phyloP scores from a whole-genome alignment of 2,113 vertebrate genomes.

The Callipepla californica region DNA sequence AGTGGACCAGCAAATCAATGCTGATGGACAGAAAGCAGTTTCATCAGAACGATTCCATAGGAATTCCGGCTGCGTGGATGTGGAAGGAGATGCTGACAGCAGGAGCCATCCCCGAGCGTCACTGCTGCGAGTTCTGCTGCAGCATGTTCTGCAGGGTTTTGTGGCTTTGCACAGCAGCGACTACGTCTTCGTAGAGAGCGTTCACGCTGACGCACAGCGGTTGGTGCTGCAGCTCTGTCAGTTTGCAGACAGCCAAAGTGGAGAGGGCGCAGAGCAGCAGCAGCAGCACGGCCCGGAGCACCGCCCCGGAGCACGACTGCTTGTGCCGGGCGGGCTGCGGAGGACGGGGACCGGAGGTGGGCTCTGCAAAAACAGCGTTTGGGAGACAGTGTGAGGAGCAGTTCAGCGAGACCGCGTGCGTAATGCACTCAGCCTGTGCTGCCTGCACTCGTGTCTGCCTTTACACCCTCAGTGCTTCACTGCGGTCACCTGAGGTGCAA shows the following conservation, averaged over 20 bases:
- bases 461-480: not conserved
- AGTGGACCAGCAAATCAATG: constrained; percentile 32
- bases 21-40: constrained; percentile 68
- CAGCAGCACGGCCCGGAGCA: constrained; percentile 80
- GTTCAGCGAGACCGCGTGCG: not conserved
- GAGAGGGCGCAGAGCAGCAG: constrained; percentile 78
- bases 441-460: not conserved
- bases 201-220: constrained; percentile 84
- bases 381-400: not conserved
- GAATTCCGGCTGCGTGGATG: constrained; percentile 84
- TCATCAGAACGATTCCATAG: constrained; percentile 90
- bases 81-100: constrained; percentile 72
- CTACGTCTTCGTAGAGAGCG: constrained; percentile 79
- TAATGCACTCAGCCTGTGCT: not conserved
- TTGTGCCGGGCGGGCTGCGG: constrained; percentile 63
- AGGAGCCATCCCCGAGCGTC: constrained; percentile 46
- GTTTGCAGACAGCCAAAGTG: constrained; percentile 77
- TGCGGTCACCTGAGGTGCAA: not conserved
- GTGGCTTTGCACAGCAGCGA: constrained; percentile 84
- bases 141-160: constrained; percentile 85
- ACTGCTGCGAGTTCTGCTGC: constrained; percentile 83
- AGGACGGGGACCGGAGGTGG: constrained; percentile 54
- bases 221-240: constrained; percentile 85
- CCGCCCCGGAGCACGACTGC: constrained; percentile 71
- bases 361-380: constrained; percentile 58